A percentile compares a stretch with the other conserved stretches of the same genome.
Evolutionary conservation across 2,797 vertebrate species (phyloP).

Genomic region (Schizothorax lantsangensis): DNA sequence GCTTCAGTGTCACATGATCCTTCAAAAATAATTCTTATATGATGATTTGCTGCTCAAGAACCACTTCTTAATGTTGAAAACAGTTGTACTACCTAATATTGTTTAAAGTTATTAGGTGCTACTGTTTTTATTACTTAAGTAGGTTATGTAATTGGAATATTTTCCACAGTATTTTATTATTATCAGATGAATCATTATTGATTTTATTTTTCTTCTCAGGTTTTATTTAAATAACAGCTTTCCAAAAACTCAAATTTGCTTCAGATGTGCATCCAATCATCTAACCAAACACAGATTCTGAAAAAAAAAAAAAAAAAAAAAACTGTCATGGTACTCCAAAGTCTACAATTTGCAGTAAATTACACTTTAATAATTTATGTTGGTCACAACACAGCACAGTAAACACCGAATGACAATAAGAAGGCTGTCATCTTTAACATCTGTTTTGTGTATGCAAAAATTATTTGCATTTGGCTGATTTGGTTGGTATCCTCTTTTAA

Average conservation of each 20-base stretch:
- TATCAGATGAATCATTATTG: background rate
- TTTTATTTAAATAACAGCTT: background rate
- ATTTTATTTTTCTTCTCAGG: background rate
- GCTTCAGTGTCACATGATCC: too few species aligned
- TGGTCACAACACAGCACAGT: background rate
- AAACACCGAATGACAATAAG: slow-evolving; percentile 13
- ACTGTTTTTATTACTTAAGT: background rate
- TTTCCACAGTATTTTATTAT: background rate
- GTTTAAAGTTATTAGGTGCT: background rate
- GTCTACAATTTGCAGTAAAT: background rate
- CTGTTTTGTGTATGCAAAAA: slow-evolving; percentile 24
- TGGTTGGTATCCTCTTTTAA: background rate
- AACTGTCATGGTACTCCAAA: background rate
- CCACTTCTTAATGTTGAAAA: background rate
- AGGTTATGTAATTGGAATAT: background rate
- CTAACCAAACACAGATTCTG: background rate
- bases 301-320: background rate
- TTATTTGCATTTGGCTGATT: slow-evolving; percentile 15
- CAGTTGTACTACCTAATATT: background rate
- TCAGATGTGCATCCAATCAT: background rate
- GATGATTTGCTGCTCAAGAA: background rate
- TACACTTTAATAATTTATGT: background rate
- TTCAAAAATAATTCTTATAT: background rate
- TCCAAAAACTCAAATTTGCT: background rate
- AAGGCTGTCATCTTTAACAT: background rate